Evolutionary conservation across 2,113 vertebrate genomes (phyloP).

Genomic region (Tupaia chinensis): DNA sequence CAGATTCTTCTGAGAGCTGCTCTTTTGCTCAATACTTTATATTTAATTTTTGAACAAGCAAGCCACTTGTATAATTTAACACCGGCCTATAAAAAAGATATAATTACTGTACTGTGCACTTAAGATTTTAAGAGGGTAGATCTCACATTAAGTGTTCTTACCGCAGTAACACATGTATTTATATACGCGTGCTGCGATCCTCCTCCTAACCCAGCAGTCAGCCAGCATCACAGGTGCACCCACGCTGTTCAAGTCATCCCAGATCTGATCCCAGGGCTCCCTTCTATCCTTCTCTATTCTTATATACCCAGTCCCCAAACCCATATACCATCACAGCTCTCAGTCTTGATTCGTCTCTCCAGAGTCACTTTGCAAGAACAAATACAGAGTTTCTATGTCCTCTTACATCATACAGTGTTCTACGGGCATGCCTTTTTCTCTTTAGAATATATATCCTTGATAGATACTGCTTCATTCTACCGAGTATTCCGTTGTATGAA

Average conservation of each 20-base stretch:
- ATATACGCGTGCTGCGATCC: too few relatives aligned
- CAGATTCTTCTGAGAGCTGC: neutral
- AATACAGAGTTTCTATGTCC: neutral
- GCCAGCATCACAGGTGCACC: too few relatives aligned
- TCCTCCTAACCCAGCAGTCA: too few relatives aligned
- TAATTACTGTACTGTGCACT: neutral
- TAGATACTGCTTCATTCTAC: conserved; percentile 16
- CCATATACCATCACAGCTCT: neutral
- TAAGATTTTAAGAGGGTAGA: neutral
- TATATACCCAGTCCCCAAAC: neutral
- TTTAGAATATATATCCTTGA: neutral
- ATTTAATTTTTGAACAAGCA: conserved; percentile 35
- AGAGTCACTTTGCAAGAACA: conserved; percentile 36
- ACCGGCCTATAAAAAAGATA: neutral
- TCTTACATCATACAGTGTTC: neutral
- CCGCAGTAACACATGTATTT: neutral
- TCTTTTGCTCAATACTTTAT: conserved; percentile 15
- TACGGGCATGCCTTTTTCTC: neutral
- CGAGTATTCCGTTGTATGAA: conserved; percentile 1
- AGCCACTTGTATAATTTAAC: conserved; percentile 18
- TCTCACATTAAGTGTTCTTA: conserved; percentile 16
- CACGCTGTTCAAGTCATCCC: too few relatives aligned
- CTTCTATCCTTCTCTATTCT: neutral
- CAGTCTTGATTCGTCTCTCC: neutral
- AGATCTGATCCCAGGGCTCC: neutral